Percentiles rank a stretch among this genome's conserved stretches.
These are phyloP conservation scores for Apotomis turbidana DNA, from an alignment of 2,888 invertebrate species.

Conservation along the genomic window DNA sequence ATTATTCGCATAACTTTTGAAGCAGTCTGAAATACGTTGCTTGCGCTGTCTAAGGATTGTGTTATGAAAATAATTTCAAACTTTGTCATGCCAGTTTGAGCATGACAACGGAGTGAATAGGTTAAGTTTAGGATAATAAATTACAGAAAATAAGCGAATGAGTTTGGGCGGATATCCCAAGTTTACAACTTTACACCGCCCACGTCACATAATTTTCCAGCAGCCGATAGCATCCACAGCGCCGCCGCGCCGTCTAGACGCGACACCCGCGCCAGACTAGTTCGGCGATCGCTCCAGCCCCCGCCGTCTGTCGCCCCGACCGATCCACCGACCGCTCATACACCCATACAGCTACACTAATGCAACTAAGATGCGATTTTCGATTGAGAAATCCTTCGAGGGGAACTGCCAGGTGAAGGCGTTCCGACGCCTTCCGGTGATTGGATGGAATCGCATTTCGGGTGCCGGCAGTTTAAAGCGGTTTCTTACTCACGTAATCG, in stretches of 20 bases:
- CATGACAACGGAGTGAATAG: slow-evolving; percentile 40
- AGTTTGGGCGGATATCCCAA: slow-evolving; percentile 62
- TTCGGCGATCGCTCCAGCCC: slow-evolving; percentile 62
- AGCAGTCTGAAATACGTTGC: slow-evolving; percentile 19
- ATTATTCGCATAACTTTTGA: slow-evolving; percentile 1
- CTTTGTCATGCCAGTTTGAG: slow-evolving; percentile 19
- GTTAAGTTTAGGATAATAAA: slow-evolving; percentile 37
- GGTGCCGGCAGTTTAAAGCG: slow-evolving; percentile 11
- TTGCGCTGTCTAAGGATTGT: not conserved
- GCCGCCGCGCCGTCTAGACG: slow-evolving; percentile 72
- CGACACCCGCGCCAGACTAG: slow-evolving; percentile 72
- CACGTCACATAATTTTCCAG: slow-evolving; percentile 78
- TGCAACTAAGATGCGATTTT: slow-evolving; percentile 66
- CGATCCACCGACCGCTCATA: slow-evolving; percentile 64
- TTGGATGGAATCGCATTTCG: slow-evolving; percentile 30
- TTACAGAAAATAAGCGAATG: slow-evolving; percentile 56
- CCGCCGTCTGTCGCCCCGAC: slow-evolving; percentile 53
- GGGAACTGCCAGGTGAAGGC: slow-evolving; percentile 52
- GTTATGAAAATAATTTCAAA: not conserved
- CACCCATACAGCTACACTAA: slow-evolving; percentile 56
- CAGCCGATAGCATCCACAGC: slow-evolving; percentile 74
- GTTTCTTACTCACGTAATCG: slow-evolving; percentile 45
- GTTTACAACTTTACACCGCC: slow-evolving; percentile 54
- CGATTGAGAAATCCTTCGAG: slow-evolving; percentile 56
- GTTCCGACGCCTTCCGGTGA: slow-evolving; percentile 29